Percentiles rank a stretch among this genome's conserved stretches.
These are phyloP conservation scores for Cardinalis cardinalis DNA, from an alignment of 2,113 vertebrate species.

Conservation along the genomic window DNA sequence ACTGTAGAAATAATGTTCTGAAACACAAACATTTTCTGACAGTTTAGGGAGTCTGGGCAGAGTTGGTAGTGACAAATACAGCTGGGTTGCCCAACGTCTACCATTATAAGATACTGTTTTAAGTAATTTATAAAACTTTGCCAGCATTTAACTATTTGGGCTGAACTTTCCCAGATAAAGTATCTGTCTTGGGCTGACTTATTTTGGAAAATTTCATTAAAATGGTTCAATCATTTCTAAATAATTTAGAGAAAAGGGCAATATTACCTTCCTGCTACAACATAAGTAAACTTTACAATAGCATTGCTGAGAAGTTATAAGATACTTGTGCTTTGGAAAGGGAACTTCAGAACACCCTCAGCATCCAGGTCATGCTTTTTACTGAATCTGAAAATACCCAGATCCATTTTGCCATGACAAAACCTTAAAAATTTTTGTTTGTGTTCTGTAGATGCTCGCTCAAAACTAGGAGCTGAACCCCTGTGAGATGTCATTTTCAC, in stretches of 20 bases:
- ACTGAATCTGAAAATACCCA: not conserved
- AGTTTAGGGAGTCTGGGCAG: constrained; percentile 30
- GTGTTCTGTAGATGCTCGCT: not conserved
- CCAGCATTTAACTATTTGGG: constrained; percentile 14
- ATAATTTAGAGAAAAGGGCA: not conserved
- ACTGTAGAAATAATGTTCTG: constrained; percentile 39
- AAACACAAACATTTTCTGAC: constrained; percentile 54
- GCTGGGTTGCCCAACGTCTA: not conserved
- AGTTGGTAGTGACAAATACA: not conserved
- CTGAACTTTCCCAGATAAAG: constrained; percentile 40
- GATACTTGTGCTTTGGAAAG: not conserved
- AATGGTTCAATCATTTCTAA: not conserved
- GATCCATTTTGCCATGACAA: not conserved
- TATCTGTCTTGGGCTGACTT: constrained; percentile 10
- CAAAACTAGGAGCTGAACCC: not conserved
- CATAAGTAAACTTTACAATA: not conserved
- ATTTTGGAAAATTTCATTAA: constrained; percentile 33
- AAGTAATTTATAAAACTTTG: constrained; percentile 11
- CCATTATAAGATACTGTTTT: not conserved
- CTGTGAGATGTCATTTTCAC: not conserved
- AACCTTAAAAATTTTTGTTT: not conserved
- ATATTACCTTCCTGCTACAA: not conserved
- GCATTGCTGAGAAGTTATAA: not conserved
- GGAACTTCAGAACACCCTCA: not conserved
- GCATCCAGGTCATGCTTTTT: not conserved